phyloP scores from a whole-genome alignment of 2,113 vertebrate genomes.

The human (Homo sapiens) region GRCh38 chr16:53121001-53121500 shows the following conservation, averaged over 20 bases:
- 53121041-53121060: background rate
- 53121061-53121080: background rate
- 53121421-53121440: conserved; percentile 38
- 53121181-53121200: background rate
- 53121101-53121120: background rate
- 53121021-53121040: too few species aligned
- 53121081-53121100: conserved; percentile 37
- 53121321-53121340: background rate
- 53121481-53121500: conserved; percentile 34
- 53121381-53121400: conserved; percentile 23
- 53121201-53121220: background rate
- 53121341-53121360: background rate
- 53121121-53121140: background rate
- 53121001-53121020: too few species aligned
- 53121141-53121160: background rate
- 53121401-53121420: conserved; percentile 23
- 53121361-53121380: background rate
- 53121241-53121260: conserved; percentile 1
- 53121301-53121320: background rate
- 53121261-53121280: background rate
- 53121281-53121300: background rate
- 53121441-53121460: conserved; percentile 51
- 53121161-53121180: background rate
- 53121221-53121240: conserved; percentile 15
- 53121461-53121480: conserved; percentile 44